Evolutionary conservation across 2,888 invertebrate species (phyloP).

Genomic region (Lasioglossum oenotherae): DNA sequence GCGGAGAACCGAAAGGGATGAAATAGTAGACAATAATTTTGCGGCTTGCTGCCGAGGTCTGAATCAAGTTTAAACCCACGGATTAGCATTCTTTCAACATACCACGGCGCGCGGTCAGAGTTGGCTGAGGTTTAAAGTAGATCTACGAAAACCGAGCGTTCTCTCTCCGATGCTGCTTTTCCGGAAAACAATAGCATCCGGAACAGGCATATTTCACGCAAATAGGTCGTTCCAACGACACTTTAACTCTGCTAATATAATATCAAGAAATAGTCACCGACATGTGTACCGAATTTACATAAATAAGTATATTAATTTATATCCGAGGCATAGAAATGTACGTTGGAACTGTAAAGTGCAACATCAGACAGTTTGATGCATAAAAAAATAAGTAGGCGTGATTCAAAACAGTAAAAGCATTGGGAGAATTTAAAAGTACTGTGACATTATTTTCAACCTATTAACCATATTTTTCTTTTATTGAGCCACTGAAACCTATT

Average conservation of each 20-base stretch:
- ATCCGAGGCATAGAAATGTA: no score
- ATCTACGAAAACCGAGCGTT: conserved; percentile 28
- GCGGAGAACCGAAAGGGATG: neutral
- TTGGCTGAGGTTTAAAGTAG: conserved; percentile 57
- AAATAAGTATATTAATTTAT: neutral
- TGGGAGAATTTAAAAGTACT: no score
- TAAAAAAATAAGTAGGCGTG: no score
- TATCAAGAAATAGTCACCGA: neutral
- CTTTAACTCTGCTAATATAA: neutral
- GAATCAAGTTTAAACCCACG: conserved; percentile 51
- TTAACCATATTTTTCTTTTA: no score
- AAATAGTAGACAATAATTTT: conserved; percentile 50
- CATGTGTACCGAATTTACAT: neutral
- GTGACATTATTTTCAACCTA: no score
- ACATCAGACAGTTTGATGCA: no score
- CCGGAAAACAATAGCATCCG: neutral
- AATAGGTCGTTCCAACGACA: neutral
- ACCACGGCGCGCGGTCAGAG: conserved; percentile 31
- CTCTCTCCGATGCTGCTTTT: neutral
- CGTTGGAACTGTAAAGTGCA: neutral
- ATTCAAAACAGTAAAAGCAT: no score
- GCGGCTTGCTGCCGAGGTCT: conserved; percentile 22
- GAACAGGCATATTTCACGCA: neutral
- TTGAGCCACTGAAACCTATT: no score
- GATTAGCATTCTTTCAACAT: conserved; percentile 60